Conservation (phyloP, 1,140 invertebrate species). For the Bombus superbus region DNA sequence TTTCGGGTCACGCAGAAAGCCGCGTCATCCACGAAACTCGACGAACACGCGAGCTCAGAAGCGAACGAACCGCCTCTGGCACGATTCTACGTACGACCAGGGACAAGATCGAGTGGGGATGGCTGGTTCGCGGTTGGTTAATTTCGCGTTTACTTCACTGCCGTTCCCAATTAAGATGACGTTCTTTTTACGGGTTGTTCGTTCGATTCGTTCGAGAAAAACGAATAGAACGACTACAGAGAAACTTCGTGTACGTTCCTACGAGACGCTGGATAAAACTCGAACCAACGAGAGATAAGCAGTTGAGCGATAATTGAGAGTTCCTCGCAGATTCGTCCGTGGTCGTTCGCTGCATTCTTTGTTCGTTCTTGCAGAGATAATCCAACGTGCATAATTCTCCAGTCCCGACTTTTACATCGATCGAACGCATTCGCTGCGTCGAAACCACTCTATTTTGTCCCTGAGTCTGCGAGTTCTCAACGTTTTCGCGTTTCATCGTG, state of each 20-base stretch:
- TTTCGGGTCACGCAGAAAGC: conserved; percentile 6
- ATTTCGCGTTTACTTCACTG: background rate
- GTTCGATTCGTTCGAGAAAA: background rate
- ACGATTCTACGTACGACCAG: conserved; percentile 1
- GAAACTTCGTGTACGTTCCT: background rate
- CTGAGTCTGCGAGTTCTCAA: background rate
- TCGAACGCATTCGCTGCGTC: background rate
- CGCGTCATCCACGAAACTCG: background rate
- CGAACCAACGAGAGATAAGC: too few relatives aligned
- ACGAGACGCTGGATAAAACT: background rate
- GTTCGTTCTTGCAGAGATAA: background rate
- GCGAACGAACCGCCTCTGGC: background rate
- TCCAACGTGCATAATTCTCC: background rate
- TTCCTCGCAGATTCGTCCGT: background rate
- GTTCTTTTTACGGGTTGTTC: background rate
- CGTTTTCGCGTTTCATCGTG: conserved; percentile 4
- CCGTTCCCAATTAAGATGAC: background rate
- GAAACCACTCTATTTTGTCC: conserved; percentile 15
- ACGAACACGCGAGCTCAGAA: conserved; percentile 1
- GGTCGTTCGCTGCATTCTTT: background rate
- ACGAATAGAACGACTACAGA: too few relatives aligned
- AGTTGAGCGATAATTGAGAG: background rate
- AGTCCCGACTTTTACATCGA: background rate
- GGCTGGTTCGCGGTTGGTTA: background rate
- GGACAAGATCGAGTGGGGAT: conserved; percentile 33